phyloP scores from a whole-genome alignment of 2,113 vertebrate genomes.

The Nansenia antarctica region DNA sequence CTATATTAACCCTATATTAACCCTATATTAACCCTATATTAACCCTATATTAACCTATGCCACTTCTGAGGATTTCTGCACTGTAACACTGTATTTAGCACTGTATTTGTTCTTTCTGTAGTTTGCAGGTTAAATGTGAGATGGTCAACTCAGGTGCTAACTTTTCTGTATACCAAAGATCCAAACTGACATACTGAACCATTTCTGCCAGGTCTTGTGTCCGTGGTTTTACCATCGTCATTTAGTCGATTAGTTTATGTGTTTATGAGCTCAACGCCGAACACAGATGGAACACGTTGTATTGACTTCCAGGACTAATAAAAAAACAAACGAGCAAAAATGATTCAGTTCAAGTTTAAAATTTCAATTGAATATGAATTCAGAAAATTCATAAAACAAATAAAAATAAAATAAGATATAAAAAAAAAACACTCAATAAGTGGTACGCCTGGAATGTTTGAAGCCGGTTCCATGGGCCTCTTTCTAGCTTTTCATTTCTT shows the following conservation, averaged over 20 bases:
- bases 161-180: no score
- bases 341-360: slow-evolving; percentile 13
- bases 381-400: slow-evolving; percentile 65
- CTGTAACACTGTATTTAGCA: no score
- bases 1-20: no score
- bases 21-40: no score
- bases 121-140: no score
- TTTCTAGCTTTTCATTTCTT: slow-evolving; percentile 58
- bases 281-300: slow-evolving; percentile 38
- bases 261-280: not conserved
- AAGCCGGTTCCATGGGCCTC: slow-evolving; percentile 65
- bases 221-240: not conserved
- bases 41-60: no score
- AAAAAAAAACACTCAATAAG: slow-evolving; percentile 46
- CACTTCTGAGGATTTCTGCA: no score
- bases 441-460: slow-evolving; percentile 63
- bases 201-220: not conserved
- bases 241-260: not conserved
- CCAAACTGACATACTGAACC: no score
- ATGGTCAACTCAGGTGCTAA: no score
- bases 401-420: slow-evolving; percentile 62
- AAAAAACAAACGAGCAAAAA: slow-evolving; percentile 44
- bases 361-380: slow-evolving; percentile 59
- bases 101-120: no score
- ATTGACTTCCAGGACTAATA: slow-evolving; percentile 41